Evolutionary conservation across 2,797 vertebrate genomes (phyloP).

Genomic region (Danio jaintianensis): DNA sequence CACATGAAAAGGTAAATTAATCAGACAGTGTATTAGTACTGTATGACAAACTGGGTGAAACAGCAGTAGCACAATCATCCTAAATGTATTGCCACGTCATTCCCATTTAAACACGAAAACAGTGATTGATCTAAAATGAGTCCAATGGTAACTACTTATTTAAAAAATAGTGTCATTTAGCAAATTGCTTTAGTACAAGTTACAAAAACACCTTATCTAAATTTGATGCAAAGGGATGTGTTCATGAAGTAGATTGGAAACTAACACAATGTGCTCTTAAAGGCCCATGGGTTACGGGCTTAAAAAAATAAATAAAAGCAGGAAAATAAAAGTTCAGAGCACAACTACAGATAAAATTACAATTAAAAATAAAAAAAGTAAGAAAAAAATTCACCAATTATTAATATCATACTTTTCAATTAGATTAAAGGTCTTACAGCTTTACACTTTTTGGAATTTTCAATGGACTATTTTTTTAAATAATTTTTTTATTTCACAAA

Average conservation of each 20-base stretch:
- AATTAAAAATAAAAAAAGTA: too few species aligned
- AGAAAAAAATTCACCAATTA: too few species aligned
- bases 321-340: too few species aligned
- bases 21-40: not conserved
- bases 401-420: too few species aligned
- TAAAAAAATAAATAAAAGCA: too few species aligned
- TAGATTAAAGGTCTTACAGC: too few species aligned
- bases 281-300: not conserved
- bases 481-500: too few species aligned
- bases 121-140: not conserved
- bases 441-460: too few species aligned
- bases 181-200: constrained; percentile 12
- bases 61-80: constrained; percentile 17
- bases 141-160: not conserved
- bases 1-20: constrained; percentile 16
- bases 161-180: not conserved
- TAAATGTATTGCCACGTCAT: constrained; percentile 8
- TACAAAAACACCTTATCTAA: constrained; percentile 3
- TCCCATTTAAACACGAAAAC: not conserved
- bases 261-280: constrained; percentile 25
- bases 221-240: constrained; percentile 28
- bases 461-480: too few species aligned
- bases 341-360: too few species aligned
- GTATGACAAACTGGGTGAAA: constrained; percentile 5
- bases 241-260: constrained; percentile 30